Base-by-base conservation (phyloP, 1,140 invertebrate species). In the Anagrus nilaparvatae region DNA sequence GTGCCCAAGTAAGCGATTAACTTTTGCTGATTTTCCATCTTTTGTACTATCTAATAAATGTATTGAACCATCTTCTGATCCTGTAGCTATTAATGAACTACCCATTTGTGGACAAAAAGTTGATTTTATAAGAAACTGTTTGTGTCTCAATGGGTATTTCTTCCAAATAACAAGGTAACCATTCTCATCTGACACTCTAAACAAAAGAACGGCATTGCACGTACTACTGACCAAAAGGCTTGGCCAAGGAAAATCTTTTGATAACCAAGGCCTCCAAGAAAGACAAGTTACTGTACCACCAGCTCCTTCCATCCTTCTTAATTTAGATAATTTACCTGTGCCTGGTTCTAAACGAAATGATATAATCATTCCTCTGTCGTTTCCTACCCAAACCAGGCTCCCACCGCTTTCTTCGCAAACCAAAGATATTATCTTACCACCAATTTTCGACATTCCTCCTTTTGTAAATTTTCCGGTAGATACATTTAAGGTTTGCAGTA, bases 1-100 rank as follows among this genome's bases (percentile, higher is more conserved):
- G 67, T 92, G 89, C 25, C 77, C 87, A 61, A 90, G 82, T 9
- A 93, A 66, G 64, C 86, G 84, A 60, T 90, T 90, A 10, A 92
- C 77, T 49, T 81, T 78, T 3, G 82, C 76, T 32, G 75, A 74
- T 25, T 71, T 72, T 13, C 75, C 77, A 43, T 81, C 76, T 44
- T 77, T 75, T 55, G 84, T 77, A 34, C 87, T 77, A 62, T 91
- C 84, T 43, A 89, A 72, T 58, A 93, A 83, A 69, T 89, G 86
- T 30, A 93, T 78, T 54, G 79, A 81, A 44, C 84, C 81, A 69
- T 91, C 87, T 66, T 91, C 87, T 64, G 85, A 85, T 31, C 86
- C 87, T 44, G 80, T 81, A 16, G 89, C 87, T 77, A 69, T 59
- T 57, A 69, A 58, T 54, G 58, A 63, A 42, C 59, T 56, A 19